Percentiles rank a stretch among this genome's conserved stretches.
phyloP scores from a whole-genome alignment of 2,888 invertebrate genomes.

The Epsilonema sp. region DNA sequence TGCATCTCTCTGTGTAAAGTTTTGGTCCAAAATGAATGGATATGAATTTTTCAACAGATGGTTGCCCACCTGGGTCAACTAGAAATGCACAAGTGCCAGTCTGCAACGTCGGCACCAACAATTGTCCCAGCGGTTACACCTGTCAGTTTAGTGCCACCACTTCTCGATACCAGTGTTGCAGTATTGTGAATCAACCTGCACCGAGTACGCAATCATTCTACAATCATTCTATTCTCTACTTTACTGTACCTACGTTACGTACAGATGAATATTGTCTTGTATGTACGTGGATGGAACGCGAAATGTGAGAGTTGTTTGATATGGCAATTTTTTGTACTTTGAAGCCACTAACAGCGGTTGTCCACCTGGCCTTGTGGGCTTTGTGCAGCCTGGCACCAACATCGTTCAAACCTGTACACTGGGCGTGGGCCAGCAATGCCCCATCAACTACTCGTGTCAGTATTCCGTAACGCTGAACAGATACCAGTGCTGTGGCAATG shows the following conservation, averaged over 20 bases:
- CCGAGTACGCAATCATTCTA: neutral
- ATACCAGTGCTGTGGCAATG: constrained; percentile 2
- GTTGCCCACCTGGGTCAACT: no score
- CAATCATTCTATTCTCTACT: no score
- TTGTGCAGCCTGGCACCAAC: neutral
- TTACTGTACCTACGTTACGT: no score
- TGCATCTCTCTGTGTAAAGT: no score
- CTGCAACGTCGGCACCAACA: no score
- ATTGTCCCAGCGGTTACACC: neutral
- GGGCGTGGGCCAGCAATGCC: neutral
- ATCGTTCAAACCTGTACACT: neutral
- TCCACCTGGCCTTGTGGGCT: neutral
- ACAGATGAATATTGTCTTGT: neutral
- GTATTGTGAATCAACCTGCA: neutral
- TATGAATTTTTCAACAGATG: no score
- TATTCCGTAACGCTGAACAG: neutral
- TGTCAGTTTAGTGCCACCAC: neutral
- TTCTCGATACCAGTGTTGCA: neutral
- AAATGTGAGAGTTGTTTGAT: no score
- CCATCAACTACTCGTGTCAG: neutral
- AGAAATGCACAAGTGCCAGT: no score
- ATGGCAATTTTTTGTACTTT: no score
- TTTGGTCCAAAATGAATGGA: no score
- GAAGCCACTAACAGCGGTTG: neutral
- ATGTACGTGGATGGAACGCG: no score